phyloP scores from a whole-genome alignment of 2,888 invertebrate species.

The Caenorhabditis panamensis region DNA sequence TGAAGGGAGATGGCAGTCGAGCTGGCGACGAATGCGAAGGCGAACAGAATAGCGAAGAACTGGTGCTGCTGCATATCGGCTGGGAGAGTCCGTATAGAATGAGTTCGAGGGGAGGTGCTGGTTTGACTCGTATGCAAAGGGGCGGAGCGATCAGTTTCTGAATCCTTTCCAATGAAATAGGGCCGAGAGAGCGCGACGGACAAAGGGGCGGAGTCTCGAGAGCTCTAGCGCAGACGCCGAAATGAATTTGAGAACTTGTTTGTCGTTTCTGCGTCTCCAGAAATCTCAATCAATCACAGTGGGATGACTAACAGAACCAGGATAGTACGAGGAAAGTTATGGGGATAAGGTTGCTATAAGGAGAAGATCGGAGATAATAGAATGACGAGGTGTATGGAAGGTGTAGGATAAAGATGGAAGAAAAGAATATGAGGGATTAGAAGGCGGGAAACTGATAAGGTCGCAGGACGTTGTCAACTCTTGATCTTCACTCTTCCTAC shows the following conservation, averaged over 20 bases:
- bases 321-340: not conserved
- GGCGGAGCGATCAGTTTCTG: constrained; percentile 27
- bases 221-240: constrained; percentile 4
- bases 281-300: constrained; percentile 8
- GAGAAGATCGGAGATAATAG: not conserved
- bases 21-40: constrained; percentile 7
- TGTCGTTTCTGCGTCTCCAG: constrained; percentile 16
- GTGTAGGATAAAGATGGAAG: no score
- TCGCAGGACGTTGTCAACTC: not conserved
- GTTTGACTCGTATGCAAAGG: not conserved
- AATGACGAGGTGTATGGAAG: no score
- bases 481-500: not conserved
- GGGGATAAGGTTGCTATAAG: not conserved
- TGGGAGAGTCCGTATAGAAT: not conserved
- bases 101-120: constrained; percentile 5
- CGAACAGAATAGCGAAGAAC: constrained; percentile 19
- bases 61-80: not conserved
- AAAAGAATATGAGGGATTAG: not conserved
- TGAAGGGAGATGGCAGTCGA: constrained; percentile 33
- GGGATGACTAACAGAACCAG: not conserved
- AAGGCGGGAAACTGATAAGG: not conserved
- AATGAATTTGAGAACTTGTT: constrained; percentile 35
- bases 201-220: constrained; percentile 4
- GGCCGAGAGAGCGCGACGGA: constrained; percentile 9
- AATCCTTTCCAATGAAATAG: constrained; percentile 15